Evolutionary conservation across 2,888 invertebrate genomes (phyloP).

Genomic region (Drosophila pegasa): DNA sequence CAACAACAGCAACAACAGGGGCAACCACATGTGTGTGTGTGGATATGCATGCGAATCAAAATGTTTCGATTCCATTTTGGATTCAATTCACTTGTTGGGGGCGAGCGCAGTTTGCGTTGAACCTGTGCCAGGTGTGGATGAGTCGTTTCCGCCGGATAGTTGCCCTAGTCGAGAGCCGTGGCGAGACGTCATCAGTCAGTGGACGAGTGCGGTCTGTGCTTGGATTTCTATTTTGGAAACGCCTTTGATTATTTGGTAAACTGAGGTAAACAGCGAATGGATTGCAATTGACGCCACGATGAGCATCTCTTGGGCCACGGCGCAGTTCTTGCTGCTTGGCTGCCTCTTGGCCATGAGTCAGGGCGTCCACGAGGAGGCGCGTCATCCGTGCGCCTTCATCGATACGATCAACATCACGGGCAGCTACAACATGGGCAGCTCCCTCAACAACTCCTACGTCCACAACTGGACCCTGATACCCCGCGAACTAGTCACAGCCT

Average conservation of each 20-base stretch:
- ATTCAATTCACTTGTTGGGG: slow-evolving; percentile 16
- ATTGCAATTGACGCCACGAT: background rate
- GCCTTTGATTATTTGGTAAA: slow-evolving; percentile 35
- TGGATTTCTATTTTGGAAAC: slow-evolving; percentile 11
- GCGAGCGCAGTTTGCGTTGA: slow-evolving; percentile 38
- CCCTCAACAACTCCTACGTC: slow-evolving; percentile 64
- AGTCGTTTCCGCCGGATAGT: slow-evolving; percentile 14
- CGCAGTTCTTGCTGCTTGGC: slow-evolving; percentile 42
- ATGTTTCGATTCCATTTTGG: slow-evolving; percentile 34
- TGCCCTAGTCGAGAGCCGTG: background rate
- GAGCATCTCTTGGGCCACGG: slow-evolving; percentile 37
- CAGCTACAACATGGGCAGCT: slow-evolving; percentile 54
- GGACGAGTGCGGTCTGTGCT: slow-evolving; percentile 4
- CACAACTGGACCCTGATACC: slow-evolving; percentile 80
- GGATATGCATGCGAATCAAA: slow-evolving; percentile 21
- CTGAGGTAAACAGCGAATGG: slow-evolving; percentile 35
- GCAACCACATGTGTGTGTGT: slow-evolving; percentile 6
- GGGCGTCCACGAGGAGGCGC: slow-evolving; percentile 54
- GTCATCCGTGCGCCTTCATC: slow-evolving; percentile 81
- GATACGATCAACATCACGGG: slow-evolving; percentile 82
- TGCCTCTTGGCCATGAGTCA: slow-evolving; percentile 28
- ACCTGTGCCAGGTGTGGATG: slow-evolving; percentile 60
- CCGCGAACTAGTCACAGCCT: slow-evolving; percentile 69
- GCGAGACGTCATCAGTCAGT: slow-evolving; percentile 22
- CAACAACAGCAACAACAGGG: slow-evolving; percentile 11